phyloP scores from a whole-genome alignment of 2,113 vertebrate genomes.

The Pardalotus punctatus region DNA sequence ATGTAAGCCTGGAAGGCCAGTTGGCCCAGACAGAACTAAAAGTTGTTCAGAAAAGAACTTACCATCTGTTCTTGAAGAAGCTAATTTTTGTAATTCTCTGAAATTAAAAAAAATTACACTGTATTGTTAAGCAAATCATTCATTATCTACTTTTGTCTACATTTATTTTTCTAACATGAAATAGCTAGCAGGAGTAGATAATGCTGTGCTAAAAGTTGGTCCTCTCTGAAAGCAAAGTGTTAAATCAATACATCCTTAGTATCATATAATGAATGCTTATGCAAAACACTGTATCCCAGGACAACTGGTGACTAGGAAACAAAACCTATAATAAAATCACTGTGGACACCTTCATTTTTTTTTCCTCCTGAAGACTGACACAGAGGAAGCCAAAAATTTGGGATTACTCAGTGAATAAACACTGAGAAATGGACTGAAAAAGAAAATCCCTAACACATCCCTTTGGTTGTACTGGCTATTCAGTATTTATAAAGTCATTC shows the following conservation, averaged over 20 bases:
- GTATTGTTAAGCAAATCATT: neutral
- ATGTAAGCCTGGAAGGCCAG: neutral
- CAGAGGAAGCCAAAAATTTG: slow-evolving; percentile 23
- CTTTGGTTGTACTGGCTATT: neutral
- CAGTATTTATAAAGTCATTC: neutral
- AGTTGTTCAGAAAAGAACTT: neutral
- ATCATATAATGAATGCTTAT: neutral
- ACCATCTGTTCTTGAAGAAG: neutral
- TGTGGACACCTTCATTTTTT: slow-evolving; percentile 9
- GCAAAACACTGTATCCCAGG: slow-evolving; percentile 12
- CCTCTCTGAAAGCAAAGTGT: neutral
- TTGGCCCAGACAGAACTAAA: neutral
- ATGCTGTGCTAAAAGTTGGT: neutral
- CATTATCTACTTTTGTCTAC: neutral
- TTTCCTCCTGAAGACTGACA: neutral
- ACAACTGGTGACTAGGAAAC: slow-evolving; percentile 8
- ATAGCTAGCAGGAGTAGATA: neutral
- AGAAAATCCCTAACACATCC: neutral
- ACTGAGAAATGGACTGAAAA: slow-evolving; percentile 17
- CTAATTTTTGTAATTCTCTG: neutral
- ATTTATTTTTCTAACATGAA: neutral
- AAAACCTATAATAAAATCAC: slow-evolving; percentile 30
- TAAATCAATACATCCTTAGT: neutral
- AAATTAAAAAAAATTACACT: neutral
- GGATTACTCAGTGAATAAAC: slow-evolving; percentile 33